A percentile compares a stretch with the other conserved stretches of the same genome.
Evolutionary conservation across 2,888 invertebrate genomes (phyloP).

Genomic region (Anthophora plumipes): DNA sequence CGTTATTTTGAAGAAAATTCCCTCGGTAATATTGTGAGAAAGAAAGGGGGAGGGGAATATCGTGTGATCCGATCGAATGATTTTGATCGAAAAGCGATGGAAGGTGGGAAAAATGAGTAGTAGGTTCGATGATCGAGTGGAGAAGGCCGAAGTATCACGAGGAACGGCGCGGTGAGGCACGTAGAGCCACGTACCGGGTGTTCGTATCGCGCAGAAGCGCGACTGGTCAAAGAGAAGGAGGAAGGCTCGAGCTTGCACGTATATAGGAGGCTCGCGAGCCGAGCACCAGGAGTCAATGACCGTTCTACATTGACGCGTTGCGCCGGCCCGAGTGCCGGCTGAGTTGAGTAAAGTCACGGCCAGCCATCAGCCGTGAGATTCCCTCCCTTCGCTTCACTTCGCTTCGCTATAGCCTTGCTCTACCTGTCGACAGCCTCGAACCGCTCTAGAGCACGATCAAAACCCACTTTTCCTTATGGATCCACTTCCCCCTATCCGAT

Average conservation of each 20-base stretch:
- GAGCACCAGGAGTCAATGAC: conserved; percentile 81
- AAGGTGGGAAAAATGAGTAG: conserved; percentile 29
- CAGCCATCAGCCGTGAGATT: conserved; percentile 84
- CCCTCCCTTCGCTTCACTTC: conserved; percentile 78
- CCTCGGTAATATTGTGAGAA: no score
- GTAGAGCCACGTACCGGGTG: conserved; percentile 64
- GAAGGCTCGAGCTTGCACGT: conserved; percentile 69
- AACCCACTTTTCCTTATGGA: conserved; percentile 8
- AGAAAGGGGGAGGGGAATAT: no score
- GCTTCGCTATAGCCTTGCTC: conserved; percentile 75
- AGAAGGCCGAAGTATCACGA: conserved; percentile 60
- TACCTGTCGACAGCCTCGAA: conserved; percentile 68
- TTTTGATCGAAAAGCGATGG: neutral
- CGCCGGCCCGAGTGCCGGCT: conserved; percentile 80
- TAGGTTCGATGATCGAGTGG: conserved; percentile 23
- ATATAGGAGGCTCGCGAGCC: conserved; percentile 70
- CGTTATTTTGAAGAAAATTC: no score
- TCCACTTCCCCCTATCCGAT: neutral
- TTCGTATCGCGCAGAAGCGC: conserved; percentile 52
- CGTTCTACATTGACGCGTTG: conserved; percentile 85
- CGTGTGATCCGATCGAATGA: neutral
- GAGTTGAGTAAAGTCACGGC: conserved; percentile 84
- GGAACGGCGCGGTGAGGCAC: conserved; percentile 38
- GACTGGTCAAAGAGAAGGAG: conserved; percentile 50
- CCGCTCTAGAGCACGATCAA: conserved; percentile 64